Evolutionary conservation across 2,113 vertebrate species (phyloP).

Genomic region (Elephas maximus): DNA sequence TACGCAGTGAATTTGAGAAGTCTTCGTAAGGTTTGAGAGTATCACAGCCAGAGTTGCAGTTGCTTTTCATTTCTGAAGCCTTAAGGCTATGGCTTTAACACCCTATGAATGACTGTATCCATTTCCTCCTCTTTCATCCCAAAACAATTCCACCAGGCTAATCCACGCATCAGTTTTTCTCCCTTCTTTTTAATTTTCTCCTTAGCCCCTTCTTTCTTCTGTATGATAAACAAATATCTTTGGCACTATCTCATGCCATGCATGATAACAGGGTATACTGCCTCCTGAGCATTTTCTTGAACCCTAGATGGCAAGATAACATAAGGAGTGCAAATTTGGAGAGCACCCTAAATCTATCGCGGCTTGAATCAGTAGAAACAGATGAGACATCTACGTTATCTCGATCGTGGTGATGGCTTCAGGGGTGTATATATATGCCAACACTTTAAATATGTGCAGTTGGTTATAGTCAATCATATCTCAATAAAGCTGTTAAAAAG

Average conservation of each 20-base stretch:
- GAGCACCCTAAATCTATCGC: not conserved
- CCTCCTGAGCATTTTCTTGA: not conserved
- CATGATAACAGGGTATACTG: not conserved
- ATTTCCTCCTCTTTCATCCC: not conserved
- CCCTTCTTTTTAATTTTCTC: not conserved
- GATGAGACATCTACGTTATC: not conserved
- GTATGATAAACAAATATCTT: not conserved
- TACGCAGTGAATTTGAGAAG: not conserved
- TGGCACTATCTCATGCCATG: not conserved
- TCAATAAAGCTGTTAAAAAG: not conserved
- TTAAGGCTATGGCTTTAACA: not conserved
- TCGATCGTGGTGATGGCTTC: not conserved
- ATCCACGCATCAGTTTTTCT: not conserved
- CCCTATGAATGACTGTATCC: fast-evolving
- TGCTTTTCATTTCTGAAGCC: not conserved
- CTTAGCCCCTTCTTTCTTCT: not conserved
- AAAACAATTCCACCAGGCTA: not conserved
- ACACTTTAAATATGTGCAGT: not conserved
- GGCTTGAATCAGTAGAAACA: not conserved
- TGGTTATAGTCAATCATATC: not conserved
- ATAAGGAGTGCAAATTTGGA: not conserved
- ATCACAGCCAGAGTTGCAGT: not conserved
- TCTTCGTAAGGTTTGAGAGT: not conserved
- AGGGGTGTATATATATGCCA: fast-evolving
- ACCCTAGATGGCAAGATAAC: not conserved